Percentiles rank a stretch among this genome's conserved stretches.
phyloP scores from a whole-genome alignment of 2,797 vertebrate genomes.

The Dromococcyx pavoninus region DNA sequence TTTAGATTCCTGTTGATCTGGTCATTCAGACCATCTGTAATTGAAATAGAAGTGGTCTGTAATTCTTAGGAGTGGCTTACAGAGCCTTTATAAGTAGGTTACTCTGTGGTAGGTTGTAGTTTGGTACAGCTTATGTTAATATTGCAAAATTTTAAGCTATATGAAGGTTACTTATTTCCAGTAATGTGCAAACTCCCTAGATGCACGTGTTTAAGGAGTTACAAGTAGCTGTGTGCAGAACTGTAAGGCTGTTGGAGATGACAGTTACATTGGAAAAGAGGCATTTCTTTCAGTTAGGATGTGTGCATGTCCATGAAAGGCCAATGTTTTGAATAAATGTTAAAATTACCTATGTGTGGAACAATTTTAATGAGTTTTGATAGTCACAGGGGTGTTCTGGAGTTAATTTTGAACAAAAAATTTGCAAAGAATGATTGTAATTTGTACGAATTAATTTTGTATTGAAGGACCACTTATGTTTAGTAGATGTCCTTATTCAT shows the following conservation, averaged over 20 bases:
- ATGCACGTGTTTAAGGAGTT: background rate
- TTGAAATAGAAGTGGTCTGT: background rate
- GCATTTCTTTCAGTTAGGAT: background rate
- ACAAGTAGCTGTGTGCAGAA: background rate
- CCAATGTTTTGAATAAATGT: background rate
- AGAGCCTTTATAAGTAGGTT: background rate
- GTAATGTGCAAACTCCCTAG: background rate
- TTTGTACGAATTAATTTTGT: background rate
- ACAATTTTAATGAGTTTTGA: background rate
- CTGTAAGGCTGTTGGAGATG: background rate
- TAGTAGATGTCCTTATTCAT: background rate
- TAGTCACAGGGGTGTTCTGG: background rate
- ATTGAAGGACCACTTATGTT: background rate
- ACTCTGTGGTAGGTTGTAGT: background rate
- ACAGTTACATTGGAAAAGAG: background rate
- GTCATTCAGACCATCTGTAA: background rate
- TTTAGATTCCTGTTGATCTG: background rate
- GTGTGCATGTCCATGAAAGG: background rate
- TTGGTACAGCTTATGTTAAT: background rate
- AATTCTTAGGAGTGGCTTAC: background rate
- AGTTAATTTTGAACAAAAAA: background rate
- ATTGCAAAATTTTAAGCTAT: background rate
- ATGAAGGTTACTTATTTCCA: background rate
- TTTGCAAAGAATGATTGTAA: background rate
- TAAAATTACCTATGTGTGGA: background rate